These are phyloP conservation scores for Phyllotreta striolata DNA, from an alignment of 2,888 invertebrate species.

Conservation along the genomic window DNA sequence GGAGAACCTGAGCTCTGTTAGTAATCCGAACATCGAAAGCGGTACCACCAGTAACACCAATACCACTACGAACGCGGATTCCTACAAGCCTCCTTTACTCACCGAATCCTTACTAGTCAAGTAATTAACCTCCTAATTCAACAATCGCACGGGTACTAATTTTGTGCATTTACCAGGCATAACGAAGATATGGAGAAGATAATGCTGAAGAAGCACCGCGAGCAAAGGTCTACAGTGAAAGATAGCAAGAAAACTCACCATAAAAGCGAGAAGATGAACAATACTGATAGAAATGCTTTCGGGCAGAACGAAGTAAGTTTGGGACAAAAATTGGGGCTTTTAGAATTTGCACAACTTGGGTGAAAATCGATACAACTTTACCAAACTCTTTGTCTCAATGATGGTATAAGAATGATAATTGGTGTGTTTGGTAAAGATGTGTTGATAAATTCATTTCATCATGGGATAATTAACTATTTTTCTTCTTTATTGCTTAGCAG, in stretches of 20 bases:
- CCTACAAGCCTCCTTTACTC: constrained; percentile 64
- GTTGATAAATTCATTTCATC: not conserved
- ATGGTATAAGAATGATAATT: not conserved
- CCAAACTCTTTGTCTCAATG: too few species aligned
- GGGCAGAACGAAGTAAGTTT: constrained; percentile 48
- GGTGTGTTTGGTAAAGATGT: too few species aligned
- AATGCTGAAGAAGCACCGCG: constrained; percentile 75
- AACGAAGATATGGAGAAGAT: constrained; percentile 84
- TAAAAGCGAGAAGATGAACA: constrained; percentile 46
- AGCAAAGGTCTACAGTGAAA: constrained; percentile 65
- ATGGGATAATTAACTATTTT: not conserved
- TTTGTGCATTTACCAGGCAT: constrained; percentile 65
- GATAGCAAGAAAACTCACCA: constrained; percentile 54
- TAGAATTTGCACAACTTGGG: too few species aligned
- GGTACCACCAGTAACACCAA: constrained; percentile 63
- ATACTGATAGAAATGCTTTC: constrained; percentile 40
- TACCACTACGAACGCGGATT: constrained; percentile 56
- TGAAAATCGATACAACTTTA: too few species aligned
- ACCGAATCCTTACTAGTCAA: constrained; percentile 69
- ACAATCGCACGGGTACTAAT: not conserved
- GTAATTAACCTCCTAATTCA: constrained; percentile 50
- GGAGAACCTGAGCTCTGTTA: constrained; percentile 68
- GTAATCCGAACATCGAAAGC: constrained; percentile 66
- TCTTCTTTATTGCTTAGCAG: constrained; percentile 27
- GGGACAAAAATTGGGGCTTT: too few species aligned